Evolutionary conservation across 2,797 vertebrate species (phyloP).

Genomic region (Bradypodion pumilum): DNA sequence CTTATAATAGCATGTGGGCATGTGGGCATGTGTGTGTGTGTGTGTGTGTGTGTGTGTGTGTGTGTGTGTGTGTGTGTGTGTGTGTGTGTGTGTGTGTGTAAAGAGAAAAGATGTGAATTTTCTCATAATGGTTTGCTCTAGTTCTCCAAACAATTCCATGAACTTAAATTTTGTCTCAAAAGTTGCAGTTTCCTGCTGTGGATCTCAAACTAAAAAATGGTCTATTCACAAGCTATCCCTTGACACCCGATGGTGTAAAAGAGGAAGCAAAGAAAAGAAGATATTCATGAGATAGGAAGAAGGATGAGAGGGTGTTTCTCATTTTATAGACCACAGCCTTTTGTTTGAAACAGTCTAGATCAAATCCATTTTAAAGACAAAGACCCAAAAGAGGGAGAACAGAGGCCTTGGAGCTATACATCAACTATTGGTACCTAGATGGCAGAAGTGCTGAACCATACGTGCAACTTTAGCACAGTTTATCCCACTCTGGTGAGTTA

Average conservation of each 20-base stretch:
- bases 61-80: too few relatives aligned
- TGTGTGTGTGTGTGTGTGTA: too few relatives aligned
- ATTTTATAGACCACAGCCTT: background rate
- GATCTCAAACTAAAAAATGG: conserved; percentile 56
- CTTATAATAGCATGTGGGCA: conserved; percentile 56
- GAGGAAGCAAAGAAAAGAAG: too few relatives aligned
- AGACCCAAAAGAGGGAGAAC: background rate
- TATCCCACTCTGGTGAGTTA: background rate
- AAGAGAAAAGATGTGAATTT: conserved; percentile 53
- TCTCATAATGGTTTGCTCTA: conserved; percentile 65
- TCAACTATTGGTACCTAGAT: background rate
- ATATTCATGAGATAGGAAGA: too few relatives aligned
- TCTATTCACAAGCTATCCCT: conserved; percentile 9
- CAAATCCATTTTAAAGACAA: background rate
- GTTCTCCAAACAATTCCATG: conserved; percentile 62
- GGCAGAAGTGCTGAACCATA: background rate
- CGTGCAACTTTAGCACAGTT: background rate
- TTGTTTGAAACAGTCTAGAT: background rate
- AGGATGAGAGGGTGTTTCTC: background rate
- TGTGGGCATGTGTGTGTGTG: too few relatives aligned
- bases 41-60: too few relatives aligned
- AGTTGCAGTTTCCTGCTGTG: conserved; percentile 50
- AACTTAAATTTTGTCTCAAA: conserved; percentile 59
- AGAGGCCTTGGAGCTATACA: background rate
- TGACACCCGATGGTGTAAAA: too few relatives aligned